Evolutionary conservation across 2,113 vertebrate species (phyloP).

Genomic region (Campylomormyrus tamandua): DNA sequence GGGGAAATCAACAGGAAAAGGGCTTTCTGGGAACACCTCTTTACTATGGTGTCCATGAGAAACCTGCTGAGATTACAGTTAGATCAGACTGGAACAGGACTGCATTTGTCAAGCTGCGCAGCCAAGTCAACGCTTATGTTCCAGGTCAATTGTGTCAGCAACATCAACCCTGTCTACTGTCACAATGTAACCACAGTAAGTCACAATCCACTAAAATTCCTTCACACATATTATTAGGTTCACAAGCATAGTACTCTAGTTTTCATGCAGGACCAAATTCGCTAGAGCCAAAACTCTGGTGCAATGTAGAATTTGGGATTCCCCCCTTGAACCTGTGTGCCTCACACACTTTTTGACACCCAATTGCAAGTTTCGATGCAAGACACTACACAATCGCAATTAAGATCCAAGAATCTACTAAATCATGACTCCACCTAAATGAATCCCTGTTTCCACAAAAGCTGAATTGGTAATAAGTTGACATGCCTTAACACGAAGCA

Average conservation of each 20-base stretch:
- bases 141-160: background rate
- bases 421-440: background rate
- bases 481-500: background rate
- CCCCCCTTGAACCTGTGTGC: background rate
- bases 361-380: background rate
- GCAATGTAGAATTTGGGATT: background rate
- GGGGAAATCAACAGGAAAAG: background rate
- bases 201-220: background rate
- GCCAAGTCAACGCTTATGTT: background rate
- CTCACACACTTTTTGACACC: background rate
- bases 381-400: background rate
- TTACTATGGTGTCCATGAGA: background rate
- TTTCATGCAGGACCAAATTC: background rate
- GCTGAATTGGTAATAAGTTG: background rate
- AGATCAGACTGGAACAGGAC: background rate
- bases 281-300: background rate
- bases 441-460: background rate
- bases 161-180: background rate
- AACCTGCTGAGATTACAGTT: background rate
- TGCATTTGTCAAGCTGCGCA: background rate
- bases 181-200: background rate
- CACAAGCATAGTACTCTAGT: background rate
- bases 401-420: background rate
- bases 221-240: background rate
- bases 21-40: background rate